These are phyloP conservation scores for Leptinotarsa haldemani DNA, from an alignment of 2,888 invertebrate species.

Conservation along the genomic window DNA sequence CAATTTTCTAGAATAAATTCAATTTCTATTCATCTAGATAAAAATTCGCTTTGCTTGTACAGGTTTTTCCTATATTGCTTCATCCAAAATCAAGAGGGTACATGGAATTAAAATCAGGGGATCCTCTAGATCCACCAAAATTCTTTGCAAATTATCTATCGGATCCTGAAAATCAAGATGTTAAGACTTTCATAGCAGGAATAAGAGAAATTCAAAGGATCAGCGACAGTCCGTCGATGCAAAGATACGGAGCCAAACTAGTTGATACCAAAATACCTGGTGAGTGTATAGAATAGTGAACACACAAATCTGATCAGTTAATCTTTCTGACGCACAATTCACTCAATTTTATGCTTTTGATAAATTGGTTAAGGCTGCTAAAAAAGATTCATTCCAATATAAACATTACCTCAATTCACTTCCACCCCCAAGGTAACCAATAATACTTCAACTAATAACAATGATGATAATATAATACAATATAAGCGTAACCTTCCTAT, in stretches of 20 bases:
- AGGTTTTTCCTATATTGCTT: constrained; percentile 76
- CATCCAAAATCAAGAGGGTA: constrained; percentile 78
- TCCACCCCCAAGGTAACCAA: no score
- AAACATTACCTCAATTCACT: no score
- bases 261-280: constrained; percentile 46
- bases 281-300: constrained; percentile 18
- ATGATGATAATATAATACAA: no score
- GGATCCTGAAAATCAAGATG: constrained; percentile 69
- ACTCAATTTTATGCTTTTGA: no score
- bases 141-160: constrained; percentile 85
- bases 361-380: no score
- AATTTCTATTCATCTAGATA: no score
- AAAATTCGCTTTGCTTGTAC: constrained; percentile 17
- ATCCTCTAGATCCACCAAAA: constrained; percentile 78
- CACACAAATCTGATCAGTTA: no score
- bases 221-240: constrained; percentile 66
- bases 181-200: constrained; percentile 59
- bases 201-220: constrained; percentile 69
- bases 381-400: no score
- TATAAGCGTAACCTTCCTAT: no score
- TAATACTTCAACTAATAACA: no score
- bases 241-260: constrained; percentile 52
- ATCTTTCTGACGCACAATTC: no score
- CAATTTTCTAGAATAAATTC: no score
- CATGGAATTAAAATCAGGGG: constrained; percentile 74